Base-by-base conservation (phyloP, 2,888 invertebrate genomes). In the Sceliomorpha sp. region DNA sequence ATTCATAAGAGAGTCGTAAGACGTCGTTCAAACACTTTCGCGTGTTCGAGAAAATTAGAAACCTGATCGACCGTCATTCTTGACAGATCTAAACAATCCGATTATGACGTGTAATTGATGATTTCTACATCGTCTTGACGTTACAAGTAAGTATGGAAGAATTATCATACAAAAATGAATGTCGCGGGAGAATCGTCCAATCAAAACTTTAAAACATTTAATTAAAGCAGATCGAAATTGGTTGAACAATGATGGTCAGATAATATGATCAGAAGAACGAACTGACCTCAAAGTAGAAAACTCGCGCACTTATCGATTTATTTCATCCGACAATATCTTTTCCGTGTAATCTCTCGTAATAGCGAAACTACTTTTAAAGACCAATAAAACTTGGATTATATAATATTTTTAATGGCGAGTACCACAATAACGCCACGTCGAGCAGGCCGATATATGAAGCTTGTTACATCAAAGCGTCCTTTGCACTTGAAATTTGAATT, bases 231-330 rank as follows among this genome's bases (percentile, higher is more conserved):
- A 36, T 42, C 48, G 42, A 55, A 60, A 68, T 59, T 45, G 59
- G 45, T 47, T 47, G 51, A 66, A 48, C 68, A 44, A 44, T 39
- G 29, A 20, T 45, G 44, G 48, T 50, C 44, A 50, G 60, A 68
- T 56, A 56, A 39, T 51, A 53, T 29, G 26, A 24, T 7, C 12
- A 51, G 31, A 47, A 36, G 68, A 63, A 53, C 51, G 51, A 34
- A 58, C 47, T 63, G 62, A 58, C 56, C 53, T 12, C 58, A 20
- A 20, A 20, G 62, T 27, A 34, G 68, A 37, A 24, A 45, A 58
- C 51, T 68, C 51, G 42, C 44, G 62, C 36, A 24, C 37, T 14
- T 45, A 58, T 69, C 68, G 62, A 69, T 62, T 56, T 44, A 69
- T 62, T 58, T 62, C 58, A 56, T 69, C 47, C 47, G 32, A 39